phyloP scores from a whole-genome alignment of 2,888 invertebrate genomes.

The Pollenia griseotomentosa region DNA sequence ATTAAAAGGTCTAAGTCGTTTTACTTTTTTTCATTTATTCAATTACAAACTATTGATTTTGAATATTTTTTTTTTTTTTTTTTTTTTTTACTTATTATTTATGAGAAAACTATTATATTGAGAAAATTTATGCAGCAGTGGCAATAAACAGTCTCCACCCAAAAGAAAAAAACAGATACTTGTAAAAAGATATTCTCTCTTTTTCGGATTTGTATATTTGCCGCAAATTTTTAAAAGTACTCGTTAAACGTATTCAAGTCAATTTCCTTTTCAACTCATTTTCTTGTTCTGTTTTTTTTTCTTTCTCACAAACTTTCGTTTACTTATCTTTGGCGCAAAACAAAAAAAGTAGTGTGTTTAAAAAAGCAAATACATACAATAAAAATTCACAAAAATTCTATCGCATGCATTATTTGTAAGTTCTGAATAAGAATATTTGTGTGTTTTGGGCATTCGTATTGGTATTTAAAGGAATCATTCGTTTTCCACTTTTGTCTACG shows the following conservation, averaged over 20 bases:
- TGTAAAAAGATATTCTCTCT: neutral
- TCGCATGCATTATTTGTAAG: conserved; percentile 2
- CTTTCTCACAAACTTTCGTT: conserved; percentile 29
- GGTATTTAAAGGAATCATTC: conserved; percentile 44
- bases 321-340: neutral
- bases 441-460: conserved; percentile 19
- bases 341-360: neutral
- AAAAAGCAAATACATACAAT: neutral
- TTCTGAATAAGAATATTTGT: neutral
- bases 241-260: conserved; percentile 18
- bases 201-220: conserved; percentile 44
- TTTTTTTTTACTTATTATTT: conserved; percentile 59
- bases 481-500: conserved; percentile 38
- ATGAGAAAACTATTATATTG: conserved; percentile 48
- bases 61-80: conserved; percentile 50
- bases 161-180: neutral
- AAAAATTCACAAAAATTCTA: conserved; percentile 45
- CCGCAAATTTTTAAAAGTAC: conserved; percentile 56
- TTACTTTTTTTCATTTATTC: conserved; percentile 14
- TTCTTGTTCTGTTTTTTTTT: neutral
- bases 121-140: conserved; percentile 51
- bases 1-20: conserved; percentile 1
- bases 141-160: neutral
- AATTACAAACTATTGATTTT: conserved; percentile 58
- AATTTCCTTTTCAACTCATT: conserved; percentile 28